These are phyloP conservation scores for Dicyrtoma fusca DNA, from an alignment of 2,888 invertebrate genomes.

Conservation along the genomic window DNA sequence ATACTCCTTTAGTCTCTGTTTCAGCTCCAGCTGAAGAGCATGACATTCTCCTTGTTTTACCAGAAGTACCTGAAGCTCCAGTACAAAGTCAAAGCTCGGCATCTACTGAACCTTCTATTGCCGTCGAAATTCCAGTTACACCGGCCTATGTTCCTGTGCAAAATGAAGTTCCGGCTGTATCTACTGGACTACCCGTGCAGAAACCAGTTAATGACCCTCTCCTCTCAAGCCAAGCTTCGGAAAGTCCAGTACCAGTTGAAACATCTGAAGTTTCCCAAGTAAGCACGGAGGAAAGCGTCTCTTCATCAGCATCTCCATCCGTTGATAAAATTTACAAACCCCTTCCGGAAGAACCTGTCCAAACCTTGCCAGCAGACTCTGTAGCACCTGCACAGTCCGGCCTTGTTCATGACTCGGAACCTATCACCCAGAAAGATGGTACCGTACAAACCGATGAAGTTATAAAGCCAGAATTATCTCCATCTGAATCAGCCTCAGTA, in stretches of 20 bases:
- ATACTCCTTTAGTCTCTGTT: neutral
- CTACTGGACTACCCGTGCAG: neutral
- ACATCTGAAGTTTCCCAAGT: neutral
- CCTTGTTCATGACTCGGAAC: no score
- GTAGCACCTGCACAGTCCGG: no score
- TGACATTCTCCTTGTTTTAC: no score
- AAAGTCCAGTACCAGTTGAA: neutral
- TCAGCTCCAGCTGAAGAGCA: no score
- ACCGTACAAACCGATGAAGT: neutral
- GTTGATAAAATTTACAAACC: neutral
- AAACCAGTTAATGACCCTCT: no score
- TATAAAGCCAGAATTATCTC: neutral
- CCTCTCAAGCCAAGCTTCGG: neutral
- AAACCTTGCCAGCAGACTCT: neutral
- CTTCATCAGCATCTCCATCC: neutral
- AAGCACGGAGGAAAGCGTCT: neutral
- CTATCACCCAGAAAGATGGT: neutral
- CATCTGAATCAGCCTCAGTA: neutral
- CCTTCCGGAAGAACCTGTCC: neutral
- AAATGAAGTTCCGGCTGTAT: constrained; percentile 6
- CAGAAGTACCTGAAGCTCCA: no score
- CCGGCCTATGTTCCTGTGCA: constrained; percentile 1
- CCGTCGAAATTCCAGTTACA: neutral
- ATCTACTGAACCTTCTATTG: neutral
- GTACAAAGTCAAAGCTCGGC: no score